Evolutionary conservation across 2,797 vertebrate species (phyloP).

Genomic region (Semaprochilodus insignis): DNA sequence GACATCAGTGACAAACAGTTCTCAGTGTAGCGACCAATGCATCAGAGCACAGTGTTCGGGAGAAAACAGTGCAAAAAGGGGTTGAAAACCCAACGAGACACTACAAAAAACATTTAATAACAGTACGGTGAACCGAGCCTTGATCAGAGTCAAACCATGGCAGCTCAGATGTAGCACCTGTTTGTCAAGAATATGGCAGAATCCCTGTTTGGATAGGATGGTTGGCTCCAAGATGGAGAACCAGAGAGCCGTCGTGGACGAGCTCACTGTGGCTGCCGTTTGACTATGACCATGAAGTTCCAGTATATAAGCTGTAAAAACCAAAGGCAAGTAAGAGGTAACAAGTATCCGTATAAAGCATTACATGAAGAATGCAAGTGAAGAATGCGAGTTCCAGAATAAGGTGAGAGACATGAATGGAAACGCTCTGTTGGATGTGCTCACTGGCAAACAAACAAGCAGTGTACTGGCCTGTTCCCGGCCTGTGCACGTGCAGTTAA

Average conservation of each 20-base stretch:
- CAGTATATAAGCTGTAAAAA: background rate
- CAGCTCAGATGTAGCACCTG: conserved; percentile 53
- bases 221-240: conserved; percentile 10
- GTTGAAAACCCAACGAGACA: conserved; percentile 14
- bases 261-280: conserved; percentile 22
- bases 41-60: conserved; percentile 35
- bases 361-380: background rate
- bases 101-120: conserved; percentile 31
- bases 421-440: background rate
- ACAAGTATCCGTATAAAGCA: conserved; percentile 12
- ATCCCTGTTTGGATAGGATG: conserved; percentile 29
- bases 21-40: conserved; percentile 5
- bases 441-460: background rate
- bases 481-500: background rate
- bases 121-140: conserved; percentile 21
- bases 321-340: conserved; percentile 30
- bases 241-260: background rate
- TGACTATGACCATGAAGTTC: background rate
- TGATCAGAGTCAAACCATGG: conserved; percentile 16
- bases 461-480: background rate
- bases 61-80: conserved; percentile 28
- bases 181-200: conserved; percentile 40
- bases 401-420: background rate
- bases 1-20: background rate
- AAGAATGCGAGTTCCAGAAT: background rate